Conservation (phyloP, 1,140 invertebrate genomes). For the Brachionus sp. region DNA sequence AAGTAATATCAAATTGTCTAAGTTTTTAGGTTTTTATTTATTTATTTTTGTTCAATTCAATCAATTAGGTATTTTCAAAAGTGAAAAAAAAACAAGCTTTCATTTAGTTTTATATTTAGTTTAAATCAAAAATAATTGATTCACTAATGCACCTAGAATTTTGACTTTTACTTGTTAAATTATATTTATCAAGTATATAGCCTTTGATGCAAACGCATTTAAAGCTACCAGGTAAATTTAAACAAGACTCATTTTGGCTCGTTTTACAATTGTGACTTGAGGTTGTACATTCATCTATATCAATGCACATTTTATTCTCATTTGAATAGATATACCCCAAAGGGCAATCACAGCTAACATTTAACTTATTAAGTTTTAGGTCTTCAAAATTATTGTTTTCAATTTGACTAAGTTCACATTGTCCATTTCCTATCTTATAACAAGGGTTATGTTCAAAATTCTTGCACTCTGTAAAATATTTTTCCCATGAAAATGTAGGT, state of each 20-base stretch:
- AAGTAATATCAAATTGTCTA: no score
- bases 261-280: not conserved
- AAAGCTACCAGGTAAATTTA: not conserved
- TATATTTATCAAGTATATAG: not conserved
- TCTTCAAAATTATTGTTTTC: constrained; percentile 11
- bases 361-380: not conserved
- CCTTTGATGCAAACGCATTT: not conserved
- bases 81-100: not conserved
- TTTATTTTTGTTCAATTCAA: no score
- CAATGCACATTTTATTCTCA: not conserved
- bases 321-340: not conserved
- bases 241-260: not conserved
- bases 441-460: not conserved
- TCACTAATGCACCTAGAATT: not conserved
- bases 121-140: not conserved
- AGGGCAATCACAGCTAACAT: not conserved
- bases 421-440: not conserved
- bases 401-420: not conserved
- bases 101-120: not conserved
- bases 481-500: not conserved
- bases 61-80: no score
- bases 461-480: not conserved
- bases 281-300: not conserved
- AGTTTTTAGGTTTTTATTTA: no score
- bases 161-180: not conserved